A percentile compares a stretch with the other conserved stretches of the same genome.
These are phyloP conservation scores for Athalia cordata DNA, from an alignment of 2,888 invertebrate species.

Conservation along the genomic window DNA sequence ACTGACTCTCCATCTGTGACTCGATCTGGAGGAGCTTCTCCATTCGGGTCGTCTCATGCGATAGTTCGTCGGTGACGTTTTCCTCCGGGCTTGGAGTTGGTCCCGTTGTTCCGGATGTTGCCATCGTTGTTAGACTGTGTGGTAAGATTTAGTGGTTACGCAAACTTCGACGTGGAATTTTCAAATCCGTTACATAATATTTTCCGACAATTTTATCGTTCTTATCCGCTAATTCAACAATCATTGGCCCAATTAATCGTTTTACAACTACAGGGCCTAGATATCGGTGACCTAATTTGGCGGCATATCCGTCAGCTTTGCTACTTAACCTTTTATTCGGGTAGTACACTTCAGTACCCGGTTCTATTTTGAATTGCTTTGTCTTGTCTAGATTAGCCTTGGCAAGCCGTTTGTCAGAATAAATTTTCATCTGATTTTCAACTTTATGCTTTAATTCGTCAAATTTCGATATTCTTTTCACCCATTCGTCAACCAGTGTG, in stretches of 20 bases:
- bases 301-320: slow-evolving; percentile 27
- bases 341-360: slow-evolving; percentile 45
- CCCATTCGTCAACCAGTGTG: slow-evolving; percentile 24
- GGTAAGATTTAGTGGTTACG: neutral
- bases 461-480: slow-evolving; percentile 16
- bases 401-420: slow-evolving; percentile 38
- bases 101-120: too few relatives aligned
- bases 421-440: slow-evolving; percentile 9
- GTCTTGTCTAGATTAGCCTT: slow-evolving; percentile 37
- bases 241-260: slow-evolving; percentile 41
- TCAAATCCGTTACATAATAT: slow-evolving; percentile 46
- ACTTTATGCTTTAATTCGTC: slow-evolving; percentile 19
- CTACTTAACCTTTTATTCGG: slow-evolving; percentile 44
- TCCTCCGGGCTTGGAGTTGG: too few relatives aligned
- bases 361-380: slow-evolving; percentile 48
- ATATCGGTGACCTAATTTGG: slow-evolving; percentile 9
- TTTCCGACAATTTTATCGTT: slow-evolving; percentile 41
- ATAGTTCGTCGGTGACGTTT: too few relatives aligned
- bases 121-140: too few relatives aligned
- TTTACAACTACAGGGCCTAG: slow-evolving; percentile 16
- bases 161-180: slow-evolving; percentile 46
- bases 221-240: slow-evolving; percentile 45
- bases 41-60: too few relatives aligned
- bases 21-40: too few relatives aligned
- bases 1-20: too few relatives aligned